These are phyloP conservation scores for Cepphus grylle DNA, from an alignment of 2,113 vertebrate genomes.

Conservation along the genomic window DNA sequence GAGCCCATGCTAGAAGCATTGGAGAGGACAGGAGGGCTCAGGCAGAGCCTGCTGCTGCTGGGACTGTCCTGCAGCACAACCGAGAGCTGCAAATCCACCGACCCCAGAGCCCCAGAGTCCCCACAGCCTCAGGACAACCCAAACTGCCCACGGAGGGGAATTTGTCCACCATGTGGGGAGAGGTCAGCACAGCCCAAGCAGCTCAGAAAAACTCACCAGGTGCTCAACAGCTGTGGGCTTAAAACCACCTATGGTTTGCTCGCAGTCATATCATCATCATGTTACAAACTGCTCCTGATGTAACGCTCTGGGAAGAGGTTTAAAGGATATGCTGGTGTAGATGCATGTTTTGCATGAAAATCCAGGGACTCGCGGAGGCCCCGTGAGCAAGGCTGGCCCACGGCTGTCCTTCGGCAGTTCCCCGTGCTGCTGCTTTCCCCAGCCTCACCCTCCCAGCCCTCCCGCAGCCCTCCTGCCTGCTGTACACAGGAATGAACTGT, in stretches of 20 bases:
- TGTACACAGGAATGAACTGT: not conserved
- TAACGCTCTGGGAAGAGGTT: not conserved
- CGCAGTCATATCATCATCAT: not conserved
- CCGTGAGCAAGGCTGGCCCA: not conserved
- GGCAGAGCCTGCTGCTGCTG: rapidly evolving
- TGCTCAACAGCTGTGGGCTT: not conserved
- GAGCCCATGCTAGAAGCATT: rapidly evolving
- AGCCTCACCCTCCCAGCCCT: not conserved
- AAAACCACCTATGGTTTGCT: not conserved
- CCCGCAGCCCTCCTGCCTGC: not conserved
- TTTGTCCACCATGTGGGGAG: rapidly evolving
- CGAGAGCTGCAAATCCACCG: rapidly evolving
- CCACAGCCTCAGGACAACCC: not conserved
- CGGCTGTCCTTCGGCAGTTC: rapidly evolving
- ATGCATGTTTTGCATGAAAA: not conserved
- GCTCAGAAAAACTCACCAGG: not conserved
- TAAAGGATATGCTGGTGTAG: not conserved
- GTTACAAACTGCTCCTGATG: not conserved
- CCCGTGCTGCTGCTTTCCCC: rapidly evolving
- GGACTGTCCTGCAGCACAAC: too few relatives aligned
- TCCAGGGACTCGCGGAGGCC: rapidly evolving
- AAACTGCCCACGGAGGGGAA: rapidly evolving
- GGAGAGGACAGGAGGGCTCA: not conserved
- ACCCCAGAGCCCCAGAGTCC: not conserved
- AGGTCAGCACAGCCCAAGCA: not conserved